Percentiles rank a stretch among this genome's conserved stretches.
Conservation (phyloP, 2,797 vertebrate genomes). For the Platyrinchus mystaceus region DNA sequence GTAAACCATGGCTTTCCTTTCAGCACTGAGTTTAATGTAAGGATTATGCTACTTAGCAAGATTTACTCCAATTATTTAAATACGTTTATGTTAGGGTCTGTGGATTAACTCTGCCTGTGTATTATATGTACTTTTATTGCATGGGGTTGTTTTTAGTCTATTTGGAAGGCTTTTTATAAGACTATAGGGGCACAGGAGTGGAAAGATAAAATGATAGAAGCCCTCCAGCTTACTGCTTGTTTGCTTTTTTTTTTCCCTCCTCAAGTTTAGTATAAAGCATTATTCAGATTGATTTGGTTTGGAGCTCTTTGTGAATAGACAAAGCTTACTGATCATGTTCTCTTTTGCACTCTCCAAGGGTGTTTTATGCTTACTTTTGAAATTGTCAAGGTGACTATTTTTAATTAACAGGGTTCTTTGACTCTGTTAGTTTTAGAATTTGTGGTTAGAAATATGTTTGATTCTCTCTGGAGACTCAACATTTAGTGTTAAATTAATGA, state of each 20-base stretch:
- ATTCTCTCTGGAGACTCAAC: not conserved
- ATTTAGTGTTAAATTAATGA: not conserved
- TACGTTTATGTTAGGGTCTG: not conserved
- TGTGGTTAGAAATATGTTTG: not conserved
- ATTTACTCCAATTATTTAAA: not conserved
- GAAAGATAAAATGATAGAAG: not conserved
- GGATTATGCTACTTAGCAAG: not conserved
- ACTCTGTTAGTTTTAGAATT: not conserved
- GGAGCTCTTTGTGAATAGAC: not conserved
- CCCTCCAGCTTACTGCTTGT: rapidly evolving
- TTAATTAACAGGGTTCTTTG: not conserved
- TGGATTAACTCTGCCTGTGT: not conserved
- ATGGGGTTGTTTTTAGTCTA: not conserved
- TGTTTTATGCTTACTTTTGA: not conserved
- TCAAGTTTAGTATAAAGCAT: not conserved
- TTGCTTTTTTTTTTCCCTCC: not conserved
- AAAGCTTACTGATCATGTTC: not conserved
- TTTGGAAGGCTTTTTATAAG: not conserved
- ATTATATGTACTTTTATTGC: not conserved
- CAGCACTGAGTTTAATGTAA: not conserved
- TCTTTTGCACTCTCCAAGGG: not conserved
- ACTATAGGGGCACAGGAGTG: not conserved
- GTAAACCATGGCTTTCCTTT: not conserved
- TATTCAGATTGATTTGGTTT: not conserved
- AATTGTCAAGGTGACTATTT: not conserved